A percentile compares a stretch with the other conserved stretches of the same genome.
These are phyloP conservation scores for Pilophorus perplexus DNA, from an alignment of 2,888 invertebrate genomes.

Conservation along the genomic window DNA sequence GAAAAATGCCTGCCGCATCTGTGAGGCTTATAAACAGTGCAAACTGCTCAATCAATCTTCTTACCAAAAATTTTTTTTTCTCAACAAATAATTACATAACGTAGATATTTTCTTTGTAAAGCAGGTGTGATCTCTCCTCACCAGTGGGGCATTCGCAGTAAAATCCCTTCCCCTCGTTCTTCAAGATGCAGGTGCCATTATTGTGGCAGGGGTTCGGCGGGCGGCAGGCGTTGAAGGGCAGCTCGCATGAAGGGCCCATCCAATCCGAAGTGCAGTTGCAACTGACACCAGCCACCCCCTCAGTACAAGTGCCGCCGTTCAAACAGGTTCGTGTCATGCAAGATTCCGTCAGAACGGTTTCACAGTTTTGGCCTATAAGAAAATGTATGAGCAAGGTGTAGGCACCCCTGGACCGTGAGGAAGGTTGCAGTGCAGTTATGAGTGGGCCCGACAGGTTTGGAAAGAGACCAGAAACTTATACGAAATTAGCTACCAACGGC, in stretches of 20 bases:
- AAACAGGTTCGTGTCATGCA: slow-evolving; percentile 68
- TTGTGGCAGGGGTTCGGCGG: slow-evolving; percentile 59
- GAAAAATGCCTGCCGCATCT: no score
- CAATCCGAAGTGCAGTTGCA: slow-evolving; percentile 61
- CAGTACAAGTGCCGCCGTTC: slow-evolving; percentile 63
- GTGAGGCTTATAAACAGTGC: no score
- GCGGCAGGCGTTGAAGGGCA: slow-evolving; percentile 59
- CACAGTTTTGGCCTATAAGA: slow-evolving; percentile 55
- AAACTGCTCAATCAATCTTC: no score
- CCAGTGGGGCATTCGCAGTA: slow-evolving; percentile 64
- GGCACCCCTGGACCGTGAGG: slow-evolving; percentile 19
- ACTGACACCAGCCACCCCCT: slow-evolving; percentile 56
- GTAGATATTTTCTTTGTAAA: no score
- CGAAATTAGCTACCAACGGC: no score
- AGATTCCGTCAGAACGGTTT: slow-evolving; percentile 74
- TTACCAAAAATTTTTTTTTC: no score
- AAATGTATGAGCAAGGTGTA: no score
- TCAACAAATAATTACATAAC: no score
- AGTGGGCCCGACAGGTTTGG: no score
- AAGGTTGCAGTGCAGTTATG: neutral
- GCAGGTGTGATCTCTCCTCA: no score
- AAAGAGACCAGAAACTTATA: no score
- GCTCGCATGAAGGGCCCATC: slow-evolving; percentile 60
- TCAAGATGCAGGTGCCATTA: slow-evolving; percentile 61
- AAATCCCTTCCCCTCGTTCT: slow-evolving; percentile 54